Evolutionary conservation across 64 coral and sea anemone genomes (phyloP), one percentile per base, ranked within the genome.

Genomic region (Pocillopora damicornis): DNA sequence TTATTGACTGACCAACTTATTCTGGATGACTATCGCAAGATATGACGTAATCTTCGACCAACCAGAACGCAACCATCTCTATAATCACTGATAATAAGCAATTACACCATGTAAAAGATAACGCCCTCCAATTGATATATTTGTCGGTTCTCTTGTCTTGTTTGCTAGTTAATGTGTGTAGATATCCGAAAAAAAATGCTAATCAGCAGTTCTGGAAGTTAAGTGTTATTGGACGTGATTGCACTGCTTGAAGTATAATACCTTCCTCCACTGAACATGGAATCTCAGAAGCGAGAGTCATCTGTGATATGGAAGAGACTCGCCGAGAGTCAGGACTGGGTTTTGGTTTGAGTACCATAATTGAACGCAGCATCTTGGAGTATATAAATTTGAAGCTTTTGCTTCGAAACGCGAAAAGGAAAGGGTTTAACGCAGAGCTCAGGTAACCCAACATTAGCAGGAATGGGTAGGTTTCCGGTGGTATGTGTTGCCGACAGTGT

Each of bases 361-460:
- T 35, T 45, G 81, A 71, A 37, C 38, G 36, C 9, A 72, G 12
- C 7, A 84, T n/a, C 63, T 84, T 84, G 16, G 37, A 69, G 42
- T 38, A 71, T 37, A 51, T 88, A 35, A 30, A 8, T 65, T 60
- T 64, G 45, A 78, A 79, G 12, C n/a, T 62, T 37, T 26, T 17
- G 76, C 77, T 78, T 26, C 87, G 81, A 74, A 91, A 86, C 1
- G 90, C 83, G 45, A 91, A 91, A 3, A 91, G 75, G 74, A 87
- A 91, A 36, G 90, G 90, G 20, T 91, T 91, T 0, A 91, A 51
- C 5, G 90, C 90, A 4, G 75, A 91, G 63, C 79, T 91, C 12
- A 91, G 76, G 35, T 91, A 91, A 15, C 90, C 90, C 17, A 86
- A 59, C 82, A 91, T 79, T 8, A 91, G 42, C 8, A 87, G 63